A percentile compares a stretch with the other conserved stretches of the same genome.
Conservation (phyloP, 2,113 vertebrate genomes). For the Odocoileus hemionus region DNA sequence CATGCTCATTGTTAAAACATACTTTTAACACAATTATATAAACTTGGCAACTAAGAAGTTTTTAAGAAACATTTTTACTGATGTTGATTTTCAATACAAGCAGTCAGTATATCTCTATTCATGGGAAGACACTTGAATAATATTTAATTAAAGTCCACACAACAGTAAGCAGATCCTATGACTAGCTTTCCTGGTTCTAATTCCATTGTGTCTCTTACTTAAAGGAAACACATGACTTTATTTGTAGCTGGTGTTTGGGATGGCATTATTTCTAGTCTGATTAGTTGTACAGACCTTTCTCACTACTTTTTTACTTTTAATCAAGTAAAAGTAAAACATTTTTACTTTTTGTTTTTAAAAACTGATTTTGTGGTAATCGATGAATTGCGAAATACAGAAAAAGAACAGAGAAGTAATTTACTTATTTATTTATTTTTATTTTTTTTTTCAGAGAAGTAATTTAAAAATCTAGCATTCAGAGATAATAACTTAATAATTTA, state of each 20-base stretch:
- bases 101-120: background rate
- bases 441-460: background rate
- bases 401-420: background rate
- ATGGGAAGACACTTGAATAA: slow-evolving; percentile 31
- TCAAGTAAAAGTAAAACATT: background rate
- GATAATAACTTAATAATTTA: background rate
- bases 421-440: no score
- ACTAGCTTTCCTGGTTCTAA: background rate
- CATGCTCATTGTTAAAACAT: slow-evolving; percentile 23
- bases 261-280: background rate
- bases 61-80: slow-evolving; percentile 47
- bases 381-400: background rate
- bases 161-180: background rate
- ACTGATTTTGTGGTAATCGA: background rate
- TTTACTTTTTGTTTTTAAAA: slow-evolving; percentile 20
- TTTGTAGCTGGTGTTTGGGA: background rate
- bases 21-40: slow-evolving; percentile 40
- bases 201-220: background rate
- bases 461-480: background rate
- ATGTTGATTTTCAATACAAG: slow-evolving; percentile 37
- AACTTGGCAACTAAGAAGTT: slow-evolving; percentile 8
- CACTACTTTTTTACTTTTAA: background rate
- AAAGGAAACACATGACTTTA: background rate
- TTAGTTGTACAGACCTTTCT: background rate
- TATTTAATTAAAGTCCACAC: slow-evolving; percentile 18